Evolutionary conservation across 2,888 invertebrate genomes (phyloP), one percentile per base, ranked within the genome.

Genomic region (Cataglyphis rosenhaueri): DNA sequence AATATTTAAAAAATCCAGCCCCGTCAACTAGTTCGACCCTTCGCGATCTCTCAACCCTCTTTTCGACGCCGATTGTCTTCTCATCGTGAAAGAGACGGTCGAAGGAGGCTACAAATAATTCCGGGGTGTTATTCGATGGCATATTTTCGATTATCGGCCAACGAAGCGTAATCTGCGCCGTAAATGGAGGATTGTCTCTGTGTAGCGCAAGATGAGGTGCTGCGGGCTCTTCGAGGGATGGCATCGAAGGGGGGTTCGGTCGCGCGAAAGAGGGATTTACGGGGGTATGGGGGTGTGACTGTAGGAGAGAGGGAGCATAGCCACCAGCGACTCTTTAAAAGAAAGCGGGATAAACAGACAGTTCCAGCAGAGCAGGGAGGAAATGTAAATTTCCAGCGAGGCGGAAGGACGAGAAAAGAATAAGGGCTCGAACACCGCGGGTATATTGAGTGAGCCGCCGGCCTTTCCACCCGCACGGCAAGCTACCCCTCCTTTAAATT

Each of bases 341-440:
- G 93, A 93, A 94, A 94, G 92, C 94, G 94, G 94, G 94, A 94
- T 94, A 94, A 94, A 94, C 94, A 94, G 94, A 94, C 94, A 94
- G 94, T 93, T 94, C 91, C 90, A 91, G 87, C 83, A 85, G 48
- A 48, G 89, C 88, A 92, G 92, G 92, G 92, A 93, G 94, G 92
- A 94, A 94, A 94, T 94, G 94, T 94, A 94, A 94, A 94, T 94
- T 94, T 94, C 90, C 93, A 94, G 89, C 92, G 94, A 94, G 92
- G 91, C 93, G 94, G 94, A 94, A 93, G 91, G 90, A 93, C 92
- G 93, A 92, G 93, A 92, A 92, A 93, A 93, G 94, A 93, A 94
- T 94, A 93, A 94, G 93, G 93, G 94, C 93, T 92, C 91, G 91
- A 92, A 92, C 90, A 90, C 86, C 87, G 90, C 87, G 89, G 91